Percentiles rank a stretch among this genome's conserved stretches.
Conservation (phyloP, 1,140 invertebrate species). For the Nephila pilipes region DNA sequence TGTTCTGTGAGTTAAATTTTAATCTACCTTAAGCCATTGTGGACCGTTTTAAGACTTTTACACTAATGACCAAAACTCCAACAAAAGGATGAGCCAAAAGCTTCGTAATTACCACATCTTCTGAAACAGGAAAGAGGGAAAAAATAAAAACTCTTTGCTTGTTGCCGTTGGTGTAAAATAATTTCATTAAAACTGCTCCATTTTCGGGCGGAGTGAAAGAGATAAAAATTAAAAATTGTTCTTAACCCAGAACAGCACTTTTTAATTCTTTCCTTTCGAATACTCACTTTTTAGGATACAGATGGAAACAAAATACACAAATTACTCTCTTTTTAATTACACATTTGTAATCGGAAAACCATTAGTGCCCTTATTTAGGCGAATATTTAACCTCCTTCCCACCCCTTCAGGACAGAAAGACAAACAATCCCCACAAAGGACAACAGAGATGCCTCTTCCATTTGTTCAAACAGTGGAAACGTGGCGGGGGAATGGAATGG, state of each 20-base stretch:
- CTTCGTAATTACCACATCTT: slow-evolving; percentile 13
- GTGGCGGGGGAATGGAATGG: neutral
- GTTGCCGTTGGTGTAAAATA: slow-evolving; percentile 36
- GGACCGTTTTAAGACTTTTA: slow-evolving; percentile 14
- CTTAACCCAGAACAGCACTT: neutral
- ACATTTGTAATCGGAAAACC: slow-evolving; percentile 51
- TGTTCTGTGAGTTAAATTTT: neutral
- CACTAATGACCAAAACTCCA: neutral
- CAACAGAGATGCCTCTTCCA: neutral
- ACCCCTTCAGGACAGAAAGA: neutral
- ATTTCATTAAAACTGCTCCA: slow-evolving; percentile 14
- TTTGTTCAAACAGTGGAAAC: neutral
- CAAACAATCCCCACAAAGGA: slow-evolving; percentile 31
- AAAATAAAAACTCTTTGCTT: neutral
- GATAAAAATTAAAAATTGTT: slow-evolving; percentile 46
- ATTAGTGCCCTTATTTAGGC: slow-evolving; percentile 43
- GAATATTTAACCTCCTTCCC: slow-evolving; percentile 10
- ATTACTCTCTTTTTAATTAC: slow-evolving; percentile 45
- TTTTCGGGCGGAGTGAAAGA: neutral
- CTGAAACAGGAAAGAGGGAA: neutral
- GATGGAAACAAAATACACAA: slow-evolving; percentile 42
- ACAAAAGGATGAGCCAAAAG: slow-evolving; percentile 29
- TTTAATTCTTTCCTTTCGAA: neutral
- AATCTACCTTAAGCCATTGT: slow-evolving; percentile 26
- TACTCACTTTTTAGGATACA: neutral